A percentile compares a stretch with the other conserved stretches of the same genome.
Conservation (phyloP, 1,140 invertebrate species). For the Cherax quadricarinatus region DNA sequence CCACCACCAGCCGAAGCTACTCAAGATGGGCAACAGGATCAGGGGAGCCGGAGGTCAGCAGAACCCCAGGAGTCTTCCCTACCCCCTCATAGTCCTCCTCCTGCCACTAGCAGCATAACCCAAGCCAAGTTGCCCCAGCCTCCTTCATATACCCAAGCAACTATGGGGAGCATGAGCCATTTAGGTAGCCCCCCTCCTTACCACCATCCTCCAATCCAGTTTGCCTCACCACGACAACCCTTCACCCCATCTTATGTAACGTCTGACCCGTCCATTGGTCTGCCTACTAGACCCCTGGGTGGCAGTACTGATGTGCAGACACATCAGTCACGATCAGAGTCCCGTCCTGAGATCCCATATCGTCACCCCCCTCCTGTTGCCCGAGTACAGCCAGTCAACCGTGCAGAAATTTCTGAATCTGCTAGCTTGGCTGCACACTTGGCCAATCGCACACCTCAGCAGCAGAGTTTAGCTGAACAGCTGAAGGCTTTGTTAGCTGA, state of each 20-base stretch:
- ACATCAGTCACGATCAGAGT: constrained; percentile 30
- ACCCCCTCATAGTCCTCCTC: constrained; percentile 33
- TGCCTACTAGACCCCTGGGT: constrained; percentile 22
- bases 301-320: constrained; percentile 4
- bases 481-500: constrained; percentile 69
- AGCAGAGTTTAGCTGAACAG: constrained; percentile 67
- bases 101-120: constrained; percentile 23
- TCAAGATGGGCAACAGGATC: constrained; percentile 46
- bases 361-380: constrained; percentile 69
- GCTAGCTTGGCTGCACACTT: constrained; percentile 51
- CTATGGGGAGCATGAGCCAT: constrained; percentile 27
- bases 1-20: neutral
- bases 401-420: constrained; percentile 52
- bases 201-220: constrained; percentile 46
- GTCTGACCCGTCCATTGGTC: constrained; percentile 20
- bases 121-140: constrained; percentile 9
- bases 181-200: constrained; percentile 52
- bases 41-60: constrained; percentile 63
- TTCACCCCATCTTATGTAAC: constrained; percentile 20
- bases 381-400: constrained; percentile 67
- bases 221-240: constrained; percentile 39
- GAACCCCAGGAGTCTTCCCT: constrained; percentile 31
- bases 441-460: constrained; percentile 64
- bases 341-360: constrained; percentile 61
- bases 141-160: constrained; percentile 55